phyloP scores from a whole-genome alignment of 2,888 invertebrate genomes.

The Caenorhabditis drosophilae region DNA sequence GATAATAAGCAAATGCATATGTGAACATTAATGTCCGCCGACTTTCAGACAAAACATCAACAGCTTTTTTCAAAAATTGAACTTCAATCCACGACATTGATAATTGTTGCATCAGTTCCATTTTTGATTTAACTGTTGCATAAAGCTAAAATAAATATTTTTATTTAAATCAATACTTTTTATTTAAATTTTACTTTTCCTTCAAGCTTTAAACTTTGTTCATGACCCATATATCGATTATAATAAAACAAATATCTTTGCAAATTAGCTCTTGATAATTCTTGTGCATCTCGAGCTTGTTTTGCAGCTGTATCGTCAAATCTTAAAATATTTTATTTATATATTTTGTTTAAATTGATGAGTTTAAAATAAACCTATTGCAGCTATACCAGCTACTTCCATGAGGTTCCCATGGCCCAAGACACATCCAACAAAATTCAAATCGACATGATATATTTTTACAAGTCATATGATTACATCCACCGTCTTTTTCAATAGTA shows the following conservation, averaged over 20 bases:
- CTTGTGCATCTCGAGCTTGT: slow-evolving; percentile 93
- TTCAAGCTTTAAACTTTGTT: slow-evolving; percentile 97
- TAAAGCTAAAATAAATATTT: slow-evolving; percentile 76
- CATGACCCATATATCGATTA: slow-evolving; percentile 98
- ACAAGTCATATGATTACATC: slow-evolving; percentile 99
- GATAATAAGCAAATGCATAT: slow-evolving; percentile 98
- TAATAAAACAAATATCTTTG: slow-evolving; percentile 97
- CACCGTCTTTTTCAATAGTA: slow-evolving; percentile 81
- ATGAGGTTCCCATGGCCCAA: slow-evolving; percentile 98
- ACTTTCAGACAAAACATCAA: slow-evolving; percentile 72
- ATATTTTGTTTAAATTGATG: background rate
- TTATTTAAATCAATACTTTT: background rate
- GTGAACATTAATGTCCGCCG: slow-evolving; percentile 98
- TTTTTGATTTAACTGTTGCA: slow-evolving; percentile 92
- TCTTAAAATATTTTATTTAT: slow-evolving; percentile 6
- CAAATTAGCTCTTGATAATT: slow-evolving; percentile 83
- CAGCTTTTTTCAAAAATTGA: slow-evolving; percentile 94
- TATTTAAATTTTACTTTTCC: slow-evolving; percentile 71
- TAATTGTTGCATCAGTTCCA: slow-evolving; percentile 99
- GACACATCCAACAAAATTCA: slow-evolving; percentile 99
- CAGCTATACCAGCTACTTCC: slow-evolving; percentile 88
- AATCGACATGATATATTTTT: slow-evolving; percentile 96
- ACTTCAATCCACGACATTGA: slow-evolving; percentile 99
- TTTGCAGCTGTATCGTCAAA: slow-evolving; percentile 94
- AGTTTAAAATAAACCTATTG: slow-evolving; percentile 76